Base-by-base conservation (phyloP, 1,140 invertebrate genomes). In the Anastrepha ludens region DNA sequence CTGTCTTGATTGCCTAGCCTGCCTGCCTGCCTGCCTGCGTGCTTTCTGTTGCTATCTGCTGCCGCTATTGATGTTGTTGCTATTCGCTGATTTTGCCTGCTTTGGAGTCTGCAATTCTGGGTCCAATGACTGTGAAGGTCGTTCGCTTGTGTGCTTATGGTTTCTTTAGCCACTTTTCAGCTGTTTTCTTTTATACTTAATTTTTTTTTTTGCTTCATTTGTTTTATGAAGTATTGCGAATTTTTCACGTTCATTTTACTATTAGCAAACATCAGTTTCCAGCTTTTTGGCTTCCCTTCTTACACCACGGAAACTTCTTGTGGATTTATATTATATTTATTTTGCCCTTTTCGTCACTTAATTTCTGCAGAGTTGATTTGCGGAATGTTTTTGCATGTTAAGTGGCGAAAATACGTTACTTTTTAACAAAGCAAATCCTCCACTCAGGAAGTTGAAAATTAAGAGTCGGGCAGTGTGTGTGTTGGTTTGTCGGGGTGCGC, bases 61-160 rank as follows among this genome's bases (percentile, higher is more conserved):
- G 65, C 65, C 41, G 67, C 67, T 11, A 41, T 74, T 47, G 67
- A 17, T 41, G 59, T 59, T 55, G 64, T 47, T 65, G 60, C n/a
- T 17, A n/a, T 41, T 13, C 41, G 20, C n/a, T 64, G 44, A 17
- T 86, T 55, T 65, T 39, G 29, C 15, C 20, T 60, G 59, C 41
- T 39, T 62, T 60, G 85, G 85, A 86, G 55, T 86, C 85, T 86
- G 85, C 20, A 47, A 29, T 65, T 60, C 20, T 29, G 87, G 41
- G 87, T 60, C 87, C 87, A 87, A 81, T 74, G 70, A 85, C 87
- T 87, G 87, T 87, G 87, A 87, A 87, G 87, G 87, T 87, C 87
- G 87, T 87, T 87, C 50, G 87, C 87, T 87, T 78, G 39, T 87
- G 70, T 29, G 65, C 55, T 87, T 87, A 87, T 87, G 86, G 86